Evolutionary conservation across 2,888 invertebrate genomes (phyloP).

Genomic region (Pemphredon lugubris): DNA sequence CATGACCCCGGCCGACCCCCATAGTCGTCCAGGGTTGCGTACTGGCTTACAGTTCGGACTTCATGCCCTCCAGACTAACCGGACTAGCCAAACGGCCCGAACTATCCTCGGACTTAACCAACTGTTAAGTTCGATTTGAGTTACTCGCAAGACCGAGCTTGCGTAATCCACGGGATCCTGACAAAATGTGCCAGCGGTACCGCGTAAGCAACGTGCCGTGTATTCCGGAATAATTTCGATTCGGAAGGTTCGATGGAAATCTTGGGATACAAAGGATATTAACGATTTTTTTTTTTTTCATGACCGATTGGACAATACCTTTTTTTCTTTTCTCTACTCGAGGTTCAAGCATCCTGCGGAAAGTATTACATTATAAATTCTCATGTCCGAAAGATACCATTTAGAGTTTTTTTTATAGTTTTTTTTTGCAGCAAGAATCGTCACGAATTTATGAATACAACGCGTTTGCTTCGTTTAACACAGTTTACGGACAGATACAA

Average conservation of each 20-base stretch:
- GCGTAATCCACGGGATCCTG: slow-evolving; percentile 55
- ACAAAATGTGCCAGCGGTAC: slow-evolving; percentile 38
- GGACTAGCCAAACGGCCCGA: slow-evolving; percentile 61
- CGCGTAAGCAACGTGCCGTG: slow-evolving; percentile 29
- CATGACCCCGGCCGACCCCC: slow-evolving; percentile 60
- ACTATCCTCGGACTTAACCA: slow-evolving; percentile 70
- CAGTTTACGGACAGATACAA: not conserved
- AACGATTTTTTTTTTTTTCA: too few relatives aligned
- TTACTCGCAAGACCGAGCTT: slow-evolving; percentile 63
- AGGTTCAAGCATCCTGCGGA: too few relatives aligned
- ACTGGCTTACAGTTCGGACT: slow-evolving; percentile 66
- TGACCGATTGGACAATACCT: too few relatives aligned
- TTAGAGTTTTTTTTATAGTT: too few relatives aligned
- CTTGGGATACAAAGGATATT: slow-evolving; percentile 39
- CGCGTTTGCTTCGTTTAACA: not conserved
- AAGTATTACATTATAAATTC: too few relatives aligned
- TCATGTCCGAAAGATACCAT: too few relatives aligned
- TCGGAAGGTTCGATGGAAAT: slow-evolving; percentile 37
- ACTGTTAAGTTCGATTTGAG: slow-evolving; percentile 76
- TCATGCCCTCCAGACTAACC: slow-evolving; percentile 56
- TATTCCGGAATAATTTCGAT: slow-evolving; percentile 38
- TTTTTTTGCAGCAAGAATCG: too few relatives aligned
- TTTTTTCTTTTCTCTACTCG: too few relatives aligned
- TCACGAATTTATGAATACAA: not conserved
- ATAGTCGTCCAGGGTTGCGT: slow-evolving; percentile 46